Conservation (phyloP, 2,797 vertebrate genomes). For the Lemur catta region DNA sequence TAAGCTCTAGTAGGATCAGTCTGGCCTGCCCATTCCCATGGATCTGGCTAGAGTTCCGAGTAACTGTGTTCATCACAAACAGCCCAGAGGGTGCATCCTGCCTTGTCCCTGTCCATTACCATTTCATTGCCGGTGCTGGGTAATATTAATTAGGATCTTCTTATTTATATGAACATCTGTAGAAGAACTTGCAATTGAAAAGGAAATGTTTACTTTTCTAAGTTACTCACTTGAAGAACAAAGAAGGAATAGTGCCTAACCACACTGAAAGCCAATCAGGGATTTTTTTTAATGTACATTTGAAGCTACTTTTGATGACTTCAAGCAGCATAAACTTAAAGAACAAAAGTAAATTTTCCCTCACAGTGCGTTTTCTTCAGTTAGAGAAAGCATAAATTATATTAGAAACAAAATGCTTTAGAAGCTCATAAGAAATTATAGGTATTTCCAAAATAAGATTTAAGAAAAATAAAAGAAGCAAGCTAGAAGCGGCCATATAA, state of each 20-base stretch:
- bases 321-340: not conserved
- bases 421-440: not conserved
- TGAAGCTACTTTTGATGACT: not conserved
- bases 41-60: not conserved
- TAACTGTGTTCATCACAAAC: not conserved
- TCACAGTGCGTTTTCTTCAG: not conserved
- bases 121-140: not conserved
- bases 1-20: not conserved
- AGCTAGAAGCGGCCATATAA: not conserved
- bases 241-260: not conserved
- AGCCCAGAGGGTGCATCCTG: not conserved
- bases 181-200: not conserved
- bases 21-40: not conserved
- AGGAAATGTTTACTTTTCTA: not conserved
- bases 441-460: not conserved
- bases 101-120: rapidly evolving
- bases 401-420: not conserved
- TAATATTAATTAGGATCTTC: not conserved
- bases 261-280: not conserved
- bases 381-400: not conserved
- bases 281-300: not conserved
- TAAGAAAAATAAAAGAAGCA: not conserved
- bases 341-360: not conserved
- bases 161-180: not conserved
- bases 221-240: not conserved